These are phyloP conservation scores for Drosophila fulvimacula DNA, from an alignment of 2,888 invertebrate genomes.

Conservation along the genomic window DNA sequence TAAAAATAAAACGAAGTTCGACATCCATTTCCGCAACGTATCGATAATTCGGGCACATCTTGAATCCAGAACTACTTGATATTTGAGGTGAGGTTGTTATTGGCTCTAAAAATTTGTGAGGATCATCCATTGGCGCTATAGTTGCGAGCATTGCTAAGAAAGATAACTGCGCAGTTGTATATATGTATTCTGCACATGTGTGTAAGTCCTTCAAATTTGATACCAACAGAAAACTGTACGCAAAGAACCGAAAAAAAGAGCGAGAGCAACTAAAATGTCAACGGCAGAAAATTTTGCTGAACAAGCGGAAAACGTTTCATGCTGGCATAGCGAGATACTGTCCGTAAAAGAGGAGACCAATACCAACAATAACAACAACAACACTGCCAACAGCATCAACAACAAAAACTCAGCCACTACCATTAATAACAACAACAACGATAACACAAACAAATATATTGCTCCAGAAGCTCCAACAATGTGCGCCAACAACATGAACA, in stretches of 20 bases:
- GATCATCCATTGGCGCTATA: conserved; percentile 35
- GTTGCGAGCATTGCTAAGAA: conserved; percentile 17
- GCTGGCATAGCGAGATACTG: conserved; percentile 41
- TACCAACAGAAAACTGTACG: conserved; percentile 24
- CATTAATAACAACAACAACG: conserved; percentile 10
- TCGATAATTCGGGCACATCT: conserved; percentile 4
- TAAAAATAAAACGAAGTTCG: conserved; percentile 1
- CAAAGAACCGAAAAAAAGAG: conserved; percentile 12
- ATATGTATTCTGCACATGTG: conserved; percentile 20
- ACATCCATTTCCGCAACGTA: neutral
- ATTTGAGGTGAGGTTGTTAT: conserved; percentile 11
- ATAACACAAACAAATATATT: conserved; percentile 41
- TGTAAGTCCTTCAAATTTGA: conserved; percentile 31
- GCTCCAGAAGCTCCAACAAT: conserved; percentile 37
- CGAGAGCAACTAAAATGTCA: conserved; percentile 41
- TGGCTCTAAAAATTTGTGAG: conserved; percentile 14
- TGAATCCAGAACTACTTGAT: neutral
- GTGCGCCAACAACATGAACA: conserved; percentile 31
- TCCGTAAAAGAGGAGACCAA: conserved; percentile 16
- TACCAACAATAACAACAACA: conserved; percentile 6
- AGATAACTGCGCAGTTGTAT: conserved; percentile 54
- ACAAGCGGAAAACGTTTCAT: conserved; percentile 49
- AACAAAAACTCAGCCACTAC: neutral
- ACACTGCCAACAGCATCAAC: conserved; percentile 22
- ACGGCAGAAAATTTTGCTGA: conserved; percentile 54